phyloP scores from a whole-genome alignment of 2,113 vertebrate species.

The Indri indri region DNA sequence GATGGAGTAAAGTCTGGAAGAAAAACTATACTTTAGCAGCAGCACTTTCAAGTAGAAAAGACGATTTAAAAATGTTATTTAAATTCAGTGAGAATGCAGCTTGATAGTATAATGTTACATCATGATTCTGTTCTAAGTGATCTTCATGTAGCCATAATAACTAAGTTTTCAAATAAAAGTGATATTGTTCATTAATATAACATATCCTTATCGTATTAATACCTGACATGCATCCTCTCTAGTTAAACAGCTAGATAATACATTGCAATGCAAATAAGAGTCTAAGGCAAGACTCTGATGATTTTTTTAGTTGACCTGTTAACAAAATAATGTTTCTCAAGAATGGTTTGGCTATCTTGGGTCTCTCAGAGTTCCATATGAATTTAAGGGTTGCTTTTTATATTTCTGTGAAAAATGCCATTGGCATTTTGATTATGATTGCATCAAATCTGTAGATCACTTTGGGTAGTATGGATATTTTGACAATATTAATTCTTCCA shows the following conservation, averaged over 20 bases:
- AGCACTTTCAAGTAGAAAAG: not conserved
- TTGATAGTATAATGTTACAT: not conserved
- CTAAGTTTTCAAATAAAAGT: slow-evolving; percentile 61
- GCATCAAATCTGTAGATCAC: not conserved
- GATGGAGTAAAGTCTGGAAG: not conserved
- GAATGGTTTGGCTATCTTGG: not conserved
- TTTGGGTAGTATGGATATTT: not conserved
- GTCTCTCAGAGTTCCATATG: not conserved
- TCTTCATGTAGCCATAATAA: not conserved
- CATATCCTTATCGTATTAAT: slow-evolving; percentile 30
- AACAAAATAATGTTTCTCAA: not conserved
- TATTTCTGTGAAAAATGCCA: not conserved
- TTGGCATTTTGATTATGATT: not conserved
- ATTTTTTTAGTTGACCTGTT: slow-evolving; percentile 49
- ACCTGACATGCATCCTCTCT: not conserved
- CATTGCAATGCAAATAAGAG: slow-evolving; percentile 61
- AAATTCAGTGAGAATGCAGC: not conserved
- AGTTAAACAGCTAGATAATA: slow-evolving; percentile 62
- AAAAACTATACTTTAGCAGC: not conserved
- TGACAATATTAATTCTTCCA: not conserved
- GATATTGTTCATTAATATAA: slow-evolving; percentile 63
- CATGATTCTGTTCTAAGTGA: slow-evolving; percentile 58
- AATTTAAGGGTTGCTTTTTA: not conserved
- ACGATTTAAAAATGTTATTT: not conserved
- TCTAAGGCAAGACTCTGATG: slow-evolving; percentile 39